phyloP scores from a whole-genome alignment of 2,888 invertebrate genomes.

The Lasioglossum pauxillum region DNA sequence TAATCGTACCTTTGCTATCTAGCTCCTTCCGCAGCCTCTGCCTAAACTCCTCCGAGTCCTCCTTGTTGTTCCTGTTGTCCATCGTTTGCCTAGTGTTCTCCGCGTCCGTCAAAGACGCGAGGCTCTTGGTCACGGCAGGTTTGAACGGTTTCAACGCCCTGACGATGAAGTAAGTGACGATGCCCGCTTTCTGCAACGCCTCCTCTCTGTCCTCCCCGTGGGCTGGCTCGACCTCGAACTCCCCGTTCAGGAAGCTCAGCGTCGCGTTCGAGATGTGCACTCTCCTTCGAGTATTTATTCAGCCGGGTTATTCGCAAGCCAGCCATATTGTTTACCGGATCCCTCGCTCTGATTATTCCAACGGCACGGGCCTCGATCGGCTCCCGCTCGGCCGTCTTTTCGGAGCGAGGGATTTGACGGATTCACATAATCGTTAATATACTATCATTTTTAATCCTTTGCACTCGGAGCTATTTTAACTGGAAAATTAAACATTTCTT shows the following conservation, averaged over 20 bases:
- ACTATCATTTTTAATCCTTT: neutral
- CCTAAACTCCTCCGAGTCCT: constrained; percentile 92
- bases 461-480: too few relatives aligned
- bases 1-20: constrained; percentile 89
- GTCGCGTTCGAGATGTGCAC: constrained; percentile 98
- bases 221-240: constrained; percentile 97
- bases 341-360: neutral
- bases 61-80: constrained; percentile 75
- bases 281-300: constrained; percentile 85
- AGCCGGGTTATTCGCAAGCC: constrained; percentile 19
- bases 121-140: constrained; percentile 79
- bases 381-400: neutral
- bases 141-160: constrained; percentile 91
- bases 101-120: constrained; percentile 78
- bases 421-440: neutral
- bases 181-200: constrained; percentile 93
- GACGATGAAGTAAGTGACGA: constrained; percentile 96
- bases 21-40: constrained; percentile 92
- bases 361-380: neutral
- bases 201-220: constrained; percentile 97
- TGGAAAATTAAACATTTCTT: too few relatives aligned
- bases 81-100: constrained; percentile 75
- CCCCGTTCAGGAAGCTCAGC: constrained; percentile 92
- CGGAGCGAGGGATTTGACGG: neutral
- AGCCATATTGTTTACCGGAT: neutral